phyloP scores from a whole-genome alignment of 1,140 invertebrate species.

The Protaetia brevitarsis region DNA sequence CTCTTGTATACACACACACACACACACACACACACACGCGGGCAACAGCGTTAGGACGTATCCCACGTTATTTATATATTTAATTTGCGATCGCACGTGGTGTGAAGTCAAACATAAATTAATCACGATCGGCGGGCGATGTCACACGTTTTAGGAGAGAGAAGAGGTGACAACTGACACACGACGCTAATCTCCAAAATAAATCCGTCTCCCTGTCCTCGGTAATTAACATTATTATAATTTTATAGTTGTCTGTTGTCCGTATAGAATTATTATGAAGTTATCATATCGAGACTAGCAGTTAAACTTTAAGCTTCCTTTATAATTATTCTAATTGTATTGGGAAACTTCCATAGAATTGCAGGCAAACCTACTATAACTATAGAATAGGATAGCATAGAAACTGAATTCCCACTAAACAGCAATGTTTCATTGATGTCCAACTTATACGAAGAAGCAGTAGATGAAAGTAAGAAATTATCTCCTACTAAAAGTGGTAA shows the following conservation, averaged over 20 bases:
- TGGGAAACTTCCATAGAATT: no score
- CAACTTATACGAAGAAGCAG: no score
- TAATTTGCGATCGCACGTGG: slow-evolving; percentile 35
- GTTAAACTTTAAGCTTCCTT: no score
- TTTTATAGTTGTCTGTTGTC: neutral
- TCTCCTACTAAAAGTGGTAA: no score
- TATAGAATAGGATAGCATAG: no score
- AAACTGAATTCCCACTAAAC: no score
- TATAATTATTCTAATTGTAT: neutral
- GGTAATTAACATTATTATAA: neutral
- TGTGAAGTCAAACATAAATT: slow-evolving; percentile 36
- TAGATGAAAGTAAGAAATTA: no score
- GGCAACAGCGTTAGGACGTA: no score
- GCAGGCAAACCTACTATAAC: no score
- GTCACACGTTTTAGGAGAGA: neutral
- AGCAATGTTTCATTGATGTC: no score
- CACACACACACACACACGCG: neutral
- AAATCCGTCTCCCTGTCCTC: neutral
- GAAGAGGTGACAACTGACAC: neutral
- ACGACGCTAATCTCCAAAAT: slow-evolving; percentile 6
- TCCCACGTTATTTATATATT: slow-evolving; percentile 36
- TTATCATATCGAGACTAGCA: no score
- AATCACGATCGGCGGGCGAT: slow-evolving; percentile 4
- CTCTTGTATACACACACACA: slow-evolving; percentile 28
- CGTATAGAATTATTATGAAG: no score